A percentile compares a stretch with the other conserved stretches of the same genome.
phyloP scores from a whole-genome alignment of 1,140 invertebrate genomes.

The Acyrthosiphon pisum region DNA sequence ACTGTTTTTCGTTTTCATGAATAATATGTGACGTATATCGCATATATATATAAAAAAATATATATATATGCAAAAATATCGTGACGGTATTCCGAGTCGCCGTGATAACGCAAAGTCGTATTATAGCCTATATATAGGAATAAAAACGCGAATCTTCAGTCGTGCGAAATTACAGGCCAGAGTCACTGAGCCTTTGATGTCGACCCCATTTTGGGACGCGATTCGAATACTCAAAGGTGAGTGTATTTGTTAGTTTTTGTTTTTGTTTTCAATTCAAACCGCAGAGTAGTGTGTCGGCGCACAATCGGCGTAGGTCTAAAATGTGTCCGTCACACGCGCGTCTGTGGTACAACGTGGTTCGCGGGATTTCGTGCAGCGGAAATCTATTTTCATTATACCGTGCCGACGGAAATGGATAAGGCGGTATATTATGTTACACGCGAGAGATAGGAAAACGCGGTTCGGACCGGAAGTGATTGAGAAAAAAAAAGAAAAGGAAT shows the following conservation, averaged over 20 bases:
- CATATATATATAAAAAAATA: neutral
- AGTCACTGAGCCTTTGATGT: neutral
- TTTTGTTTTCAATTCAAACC: neutral
- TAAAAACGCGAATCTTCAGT: neutral
- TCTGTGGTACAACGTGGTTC: neutral
- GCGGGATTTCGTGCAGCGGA: neutral
- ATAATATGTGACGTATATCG: neutral
- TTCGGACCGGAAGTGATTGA: neutral
- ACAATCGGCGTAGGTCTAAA: neutral
- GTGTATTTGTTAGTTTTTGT: neutral
- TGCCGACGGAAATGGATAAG: too few relatives aligned
- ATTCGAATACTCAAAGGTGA: neutral
- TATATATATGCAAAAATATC: conserved; percentile 12
- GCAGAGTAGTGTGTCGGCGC: neutral
- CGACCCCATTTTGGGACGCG: neutral
- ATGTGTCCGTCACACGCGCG: neutral
- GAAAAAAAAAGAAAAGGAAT: neutral
- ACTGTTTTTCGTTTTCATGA: conserved; percentile 1
- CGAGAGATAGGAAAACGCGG: neutral
- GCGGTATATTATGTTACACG: neutral
- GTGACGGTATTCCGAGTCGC: neutral
- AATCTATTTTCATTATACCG: neutral
- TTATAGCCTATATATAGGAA: neutral
- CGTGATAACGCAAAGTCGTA: neutral
- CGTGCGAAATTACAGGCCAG: neutral